A percentile compares a stretch with the other conserved stretches of the same genome.
These are phyloP conservation scores for Linepithema humile DNA, from an alignment of 1,140 invertebrate genomes.

Conservation along the genomic window DNA sequence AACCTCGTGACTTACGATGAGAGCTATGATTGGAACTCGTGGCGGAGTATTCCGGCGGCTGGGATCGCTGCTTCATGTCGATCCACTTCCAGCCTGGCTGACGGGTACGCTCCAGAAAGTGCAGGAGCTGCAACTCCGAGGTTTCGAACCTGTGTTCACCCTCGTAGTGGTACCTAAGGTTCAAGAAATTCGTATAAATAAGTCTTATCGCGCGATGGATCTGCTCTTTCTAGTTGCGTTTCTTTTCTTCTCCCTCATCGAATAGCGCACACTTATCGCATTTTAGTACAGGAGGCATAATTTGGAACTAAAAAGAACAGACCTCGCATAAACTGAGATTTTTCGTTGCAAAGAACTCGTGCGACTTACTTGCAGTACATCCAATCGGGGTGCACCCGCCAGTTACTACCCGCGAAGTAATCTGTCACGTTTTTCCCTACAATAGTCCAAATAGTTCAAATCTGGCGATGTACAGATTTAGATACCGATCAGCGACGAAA, in stretches of 20 bases:
- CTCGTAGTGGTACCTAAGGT: slow-evolving; percentile 85
- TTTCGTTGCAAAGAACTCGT: background rate
- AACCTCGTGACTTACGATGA: slow-evolving; percentile 44
- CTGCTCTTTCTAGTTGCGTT: slow-evolving; percentile 8
- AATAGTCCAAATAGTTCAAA: slow-evolving; percentile 65
- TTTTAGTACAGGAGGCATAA: background rate
- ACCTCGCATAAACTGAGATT: background rate
- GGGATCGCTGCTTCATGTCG: slow-evolving; percentile 84
- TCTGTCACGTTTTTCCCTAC: slow-evolving; percentile 87
- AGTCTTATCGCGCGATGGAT: no score
- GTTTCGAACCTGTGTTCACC: slow-evolving; percentile 81
- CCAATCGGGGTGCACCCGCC: slow-evolving; percentile 97
- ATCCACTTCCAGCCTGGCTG: slow-evolving; percentile 91
- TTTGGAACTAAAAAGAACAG: background rate
- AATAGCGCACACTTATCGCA: background rate
- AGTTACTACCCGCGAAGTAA: slow-evolving; percentile 90
- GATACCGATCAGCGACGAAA: slow-evolving; percentile 32
- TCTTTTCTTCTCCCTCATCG: background rate
- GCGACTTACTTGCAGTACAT: slow-evolving; percentile 82
- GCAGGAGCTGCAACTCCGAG: slow-evolving; percentile 89
- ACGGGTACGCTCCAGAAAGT: slow-evolving; percentile 91
- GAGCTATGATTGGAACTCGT: slow-evolving; percentile 71
- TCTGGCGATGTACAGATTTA: slow-evolving; percentile 34
- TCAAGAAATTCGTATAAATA: background rate
- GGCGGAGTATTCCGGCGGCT: slow-evolving; percentile 85